Conservation (phyloP, 2,797 vertebrate genomes). For the Centropyge bicolor region DNA sequence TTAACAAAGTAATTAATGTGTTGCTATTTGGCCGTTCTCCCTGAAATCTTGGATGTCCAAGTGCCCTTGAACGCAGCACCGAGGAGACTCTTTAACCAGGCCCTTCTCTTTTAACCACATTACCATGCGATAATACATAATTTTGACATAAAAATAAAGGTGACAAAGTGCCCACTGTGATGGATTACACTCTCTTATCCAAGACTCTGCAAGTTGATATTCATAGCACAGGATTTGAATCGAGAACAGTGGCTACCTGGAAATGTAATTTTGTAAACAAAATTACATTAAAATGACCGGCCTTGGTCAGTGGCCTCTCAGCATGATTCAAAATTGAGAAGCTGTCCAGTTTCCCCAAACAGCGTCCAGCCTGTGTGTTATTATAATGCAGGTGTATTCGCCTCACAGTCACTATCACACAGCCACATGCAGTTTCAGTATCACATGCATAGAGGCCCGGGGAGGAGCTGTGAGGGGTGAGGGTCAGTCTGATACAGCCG, state of each 20-base stretch:
- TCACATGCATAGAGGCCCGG: slow-evolving; percentile 33
- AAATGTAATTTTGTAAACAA: slow-evolving; percentile 34
- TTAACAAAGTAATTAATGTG: neutral
- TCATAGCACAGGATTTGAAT: neutral
- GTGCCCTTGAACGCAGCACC: slow-evolving; percentile 27
- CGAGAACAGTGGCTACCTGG: slow-evolving; percentile 11
- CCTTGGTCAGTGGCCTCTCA: slow-evolving; percentile 30
- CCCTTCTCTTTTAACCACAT: slow-evolving; percentile 11
- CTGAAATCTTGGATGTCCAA: neutral
- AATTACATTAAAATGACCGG: slow-evolving; percentile 27
- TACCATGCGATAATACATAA: slow-evolving; percentile 13
- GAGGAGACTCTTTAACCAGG: slow-evolving; percentile 16
- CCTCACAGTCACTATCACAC: slow-evolving; percentile 60
- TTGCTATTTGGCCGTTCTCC: slow-evolving; percentile 4
- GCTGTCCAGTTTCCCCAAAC: slow-evolving; percentile 15
- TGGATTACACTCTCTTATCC: slow-evolving; percentile 37
- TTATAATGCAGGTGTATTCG: slow-evolving; percentile 49
- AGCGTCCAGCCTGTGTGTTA: slow-evolving; percentile 22
- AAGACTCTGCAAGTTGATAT: slow-evolving; percentile 20
- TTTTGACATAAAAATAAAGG: slow-evolving; percentile 20
- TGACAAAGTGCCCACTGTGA: slow-evolving; percentile 21
- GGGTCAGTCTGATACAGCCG: slow-evolving; percentile 29
- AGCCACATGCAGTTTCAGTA: slow-evolving; percentile 42
- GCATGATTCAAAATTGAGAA: slow-evolving; percentile 40
- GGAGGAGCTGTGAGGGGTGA: slow-evolving; percentile 19